Evolutionary conservation across 2,797 vertebrate genomes (phyloP).

Genomic region (Acanthis flammea): DNA sequence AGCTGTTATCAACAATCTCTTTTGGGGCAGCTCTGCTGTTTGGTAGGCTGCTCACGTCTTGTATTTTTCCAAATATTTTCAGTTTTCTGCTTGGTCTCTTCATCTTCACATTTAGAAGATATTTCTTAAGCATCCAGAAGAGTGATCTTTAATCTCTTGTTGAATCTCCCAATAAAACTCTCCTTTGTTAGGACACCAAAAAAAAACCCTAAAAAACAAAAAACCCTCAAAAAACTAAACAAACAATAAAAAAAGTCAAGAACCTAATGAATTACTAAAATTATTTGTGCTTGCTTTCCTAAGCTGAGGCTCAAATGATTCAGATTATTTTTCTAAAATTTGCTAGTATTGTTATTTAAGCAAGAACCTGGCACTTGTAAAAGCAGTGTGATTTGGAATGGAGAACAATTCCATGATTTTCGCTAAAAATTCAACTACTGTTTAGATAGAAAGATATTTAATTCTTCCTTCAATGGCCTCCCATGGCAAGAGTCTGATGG

Average conservation of each 20-base stretch:
- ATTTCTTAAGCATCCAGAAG: neutral
- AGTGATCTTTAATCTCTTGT: neutral
- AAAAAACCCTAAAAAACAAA: no score
- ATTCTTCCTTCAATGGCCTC: neutral
- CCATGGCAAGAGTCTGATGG: neutral
- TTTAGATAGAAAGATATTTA: neutral
- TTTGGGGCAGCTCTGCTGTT: neutral
- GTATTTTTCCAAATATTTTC: neutral
- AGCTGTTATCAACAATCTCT: neutral
- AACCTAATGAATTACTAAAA: neutral
- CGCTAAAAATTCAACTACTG: neutral
- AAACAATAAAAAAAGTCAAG: neutral
- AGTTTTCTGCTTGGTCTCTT: neutral
- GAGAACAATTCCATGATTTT: neutral
- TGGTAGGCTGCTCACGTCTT: neutral
- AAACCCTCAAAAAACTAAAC: rapidly evolving
- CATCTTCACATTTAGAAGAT: neutral
- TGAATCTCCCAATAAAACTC: neutral
- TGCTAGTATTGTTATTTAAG: neutral
- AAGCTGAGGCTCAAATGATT: neutral
- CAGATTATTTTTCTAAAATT: neutral
- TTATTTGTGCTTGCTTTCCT: neutral
- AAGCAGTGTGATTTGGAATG: neutral
- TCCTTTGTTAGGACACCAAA: neutral
- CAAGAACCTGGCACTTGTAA: neutral